Percentiles rank a stretch among this genome's conserved stretches.
Conservation (phyloP, 2,113 vertebrate genomes). For the Lasiurus cinereus region DNA sequence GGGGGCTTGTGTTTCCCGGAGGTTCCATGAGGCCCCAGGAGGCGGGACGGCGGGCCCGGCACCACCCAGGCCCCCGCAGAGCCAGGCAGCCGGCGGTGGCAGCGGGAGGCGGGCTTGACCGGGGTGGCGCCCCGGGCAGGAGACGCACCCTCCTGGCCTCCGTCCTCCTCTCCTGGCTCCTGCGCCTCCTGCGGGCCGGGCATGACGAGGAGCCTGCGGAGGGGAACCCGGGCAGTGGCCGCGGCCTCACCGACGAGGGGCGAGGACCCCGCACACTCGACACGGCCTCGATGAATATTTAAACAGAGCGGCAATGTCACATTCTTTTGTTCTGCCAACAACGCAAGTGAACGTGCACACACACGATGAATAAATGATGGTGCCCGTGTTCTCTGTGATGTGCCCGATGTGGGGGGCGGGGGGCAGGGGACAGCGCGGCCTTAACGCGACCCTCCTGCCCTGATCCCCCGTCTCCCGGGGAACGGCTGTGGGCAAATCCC, state of each 20-base stretch:
- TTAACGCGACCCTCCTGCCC: background rate
- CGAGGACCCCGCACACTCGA: background rate
- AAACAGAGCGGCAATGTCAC: constrained; percentile 75
- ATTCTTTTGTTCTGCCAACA: constrained; percentile 57
- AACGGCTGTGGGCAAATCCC: background rate
- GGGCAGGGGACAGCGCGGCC: background rate
- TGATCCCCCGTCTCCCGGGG: background rate
- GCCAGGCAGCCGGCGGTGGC: accelerated
- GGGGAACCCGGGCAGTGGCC: background rate
- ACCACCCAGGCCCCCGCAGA: no score
- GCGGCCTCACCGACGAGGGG: no score
- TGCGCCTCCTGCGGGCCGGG: background rate
- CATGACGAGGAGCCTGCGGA: no score
- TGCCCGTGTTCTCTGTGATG: constrained; percentile 58
- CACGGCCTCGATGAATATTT: constrained; percentile 73
- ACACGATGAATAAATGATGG: constrained; percentile 75
- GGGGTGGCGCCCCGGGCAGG: accelerated
- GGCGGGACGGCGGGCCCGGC: accelerated
- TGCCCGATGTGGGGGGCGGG: background rate
- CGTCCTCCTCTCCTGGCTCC: background rate
- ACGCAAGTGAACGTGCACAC: constrained; percentile 65
- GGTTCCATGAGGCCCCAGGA: background rate
- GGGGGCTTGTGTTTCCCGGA: background rate
- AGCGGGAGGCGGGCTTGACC: no score
- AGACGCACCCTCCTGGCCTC: accelerated